These are phyloP conservation scores for Saturnia pavonia DNA, from an alignment of 2,888 invertebrate genomes.

Conservation along the genomic window DNA sequence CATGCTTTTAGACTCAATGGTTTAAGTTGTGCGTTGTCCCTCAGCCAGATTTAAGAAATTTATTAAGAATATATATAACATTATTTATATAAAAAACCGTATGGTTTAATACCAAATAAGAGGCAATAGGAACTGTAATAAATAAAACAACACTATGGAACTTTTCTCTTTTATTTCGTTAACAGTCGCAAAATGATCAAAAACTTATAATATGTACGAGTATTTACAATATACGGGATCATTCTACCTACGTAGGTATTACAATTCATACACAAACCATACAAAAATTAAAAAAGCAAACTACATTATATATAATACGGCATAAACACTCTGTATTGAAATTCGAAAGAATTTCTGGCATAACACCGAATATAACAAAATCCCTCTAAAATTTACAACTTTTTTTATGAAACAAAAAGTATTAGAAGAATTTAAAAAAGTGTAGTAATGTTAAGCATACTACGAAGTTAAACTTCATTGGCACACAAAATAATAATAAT, in stretches of 20 bases:
- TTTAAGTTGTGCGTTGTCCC: no score
- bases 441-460: background rate
- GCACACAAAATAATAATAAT: no score
- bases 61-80: no score
- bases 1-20: no score
- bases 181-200: constrained; percentile 76
- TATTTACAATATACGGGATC: constrained; percentile 76
- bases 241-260: constrained; percentile 80
- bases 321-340: constrained; percentile 34
- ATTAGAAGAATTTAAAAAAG: constrained; percentile 43
- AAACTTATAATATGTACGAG: constrained; percentile 74
- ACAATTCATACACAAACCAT: constrained; percentile 71
- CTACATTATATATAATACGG: constrained; percentile 43
- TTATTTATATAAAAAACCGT: no score
- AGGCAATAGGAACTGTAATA: background rate
- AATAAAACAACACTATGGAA: constrained; percentile 46
- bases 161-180: constrained; percentile 74
- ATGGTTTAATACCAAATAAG: no score
- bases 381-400: constrained; percentile 49
- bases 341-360: background rate
- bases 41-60: no score
- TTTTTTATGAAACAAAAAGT: constrained; percentile 55
- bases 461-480: no score
- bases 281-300: constrained; percentile 70
- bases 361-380: background rate